Conservation (phyloP, 2,888 invertebrate genomes). For the Germaria angustata region DNA sequence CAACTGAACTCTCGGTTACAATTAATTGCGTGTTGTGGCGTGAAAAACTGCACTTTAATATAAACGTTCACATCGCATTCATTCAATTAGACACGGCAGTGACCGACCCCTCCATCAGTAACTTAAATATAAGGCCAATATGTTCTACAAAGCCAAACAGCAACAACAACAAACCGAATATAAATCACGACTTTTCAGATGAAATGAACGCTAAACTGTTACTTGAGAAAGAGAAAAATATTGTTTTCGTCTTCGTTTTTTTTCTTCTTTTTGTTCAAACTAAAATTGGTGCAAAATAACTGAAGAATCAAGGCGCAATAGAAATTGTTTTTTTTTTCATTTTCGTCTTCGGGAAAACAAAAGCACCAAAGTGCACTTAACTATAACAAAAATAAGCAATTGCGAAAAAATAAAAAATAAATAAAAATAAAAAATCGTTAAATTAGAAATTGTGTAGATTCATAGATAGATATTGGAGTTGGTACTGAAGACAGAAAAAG, state of each 20-base stretch:
- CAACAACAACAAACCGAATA: slow-evolving; percentile 35
- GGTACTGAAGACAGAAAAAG: not conserved
- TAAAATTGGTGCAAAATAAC: slow-evolving; percentile 61
- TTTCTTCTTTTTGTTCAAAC: not conserved
- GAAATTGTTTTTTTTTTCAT: slow-evolving; percentile 11
- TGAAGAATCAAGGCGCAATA: slow-evolving; percentile 33
- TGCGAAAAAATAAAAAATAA: not conserved
- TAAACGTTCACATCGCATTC: slow-evolving; percentile 64
- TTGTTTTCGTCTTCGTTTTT: not conserved
- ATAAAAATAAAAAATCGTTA: slow-evolving; percentile 42
- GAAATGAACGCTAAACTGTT: slow-evolving; percentile 66
- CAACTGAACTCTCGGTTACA: slow-evolving; percentile 46
- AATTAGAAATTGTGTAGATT: slow-evolving; percentile 66
- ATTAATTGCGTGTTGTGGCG: slow-evolving; percentile 66
- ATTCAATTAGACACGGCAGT: slow-evolving; percentile 32
- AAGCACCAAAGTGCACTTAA: slow-evolving; percentile 46
- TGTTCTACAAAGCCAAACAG: not conserved
- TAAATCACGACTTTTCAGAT: slow-evolving; percentile 68
- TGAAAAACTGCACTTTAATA: slow-evolving; percentile 66
- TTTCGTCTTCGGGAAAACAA: slow-evolving; percentile 22
- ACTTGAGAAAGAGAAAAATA: slow-evolving; percentile 39
- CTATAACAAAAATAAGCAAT: slow-evolving; percentile 27
- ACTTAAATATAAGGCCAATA: slow-evolving; percentile 1
- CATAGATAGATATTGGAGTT: slow-evolving; percentile 57
- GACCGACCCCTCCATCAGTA: slow-evolving; percentile 44